These are phyloP conservation scores for Eulemur rufifrons DNA, from an alignment of 2,113 vertebrate genomes.

Conservation along the genomic window DNA sequence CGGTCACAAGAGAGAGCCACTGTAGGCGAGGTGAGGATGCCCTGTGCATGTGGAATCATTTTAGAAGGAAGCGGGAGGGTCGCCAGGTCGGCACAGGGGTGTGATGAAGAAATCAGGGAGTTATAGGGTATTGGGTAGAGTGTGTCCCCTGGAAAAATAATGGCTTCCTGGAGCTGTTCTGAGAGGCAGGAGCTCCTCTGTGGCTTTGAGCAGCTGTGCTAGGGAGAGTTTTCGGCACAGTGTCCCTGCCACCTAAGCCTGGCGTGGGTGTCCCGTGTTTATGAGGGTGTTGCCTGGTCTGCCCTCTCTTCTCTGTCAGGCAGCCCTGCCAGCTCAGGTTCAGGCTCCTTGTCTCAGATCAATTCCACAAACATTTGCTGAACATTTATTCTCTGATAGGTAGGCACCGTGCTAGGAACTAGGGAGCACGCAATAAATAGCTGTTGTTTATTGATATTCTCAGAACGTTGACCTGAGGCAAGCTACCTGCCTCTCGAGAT, in stretches of 20 bases:
- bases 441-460: background rate
- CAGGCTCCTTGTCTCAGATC: slow-evolving; percentile 25
- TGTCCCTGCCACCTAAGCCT: background rate
- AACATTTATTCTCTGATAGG: slow-evolving; percentile 9
- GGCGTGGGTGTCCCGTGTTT: background rate
- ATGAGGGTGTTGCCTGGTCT: background rate
- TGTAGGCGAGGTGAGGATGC: background rate
- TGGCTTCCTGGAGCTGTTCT: background rate
- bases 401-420: background rate
- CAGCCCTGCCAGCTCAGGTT: background rate
- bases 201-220: background rate
- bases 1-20: background rate
- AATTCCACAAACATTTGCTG: slow-evolving; percentile 57
- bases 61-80: background rate
- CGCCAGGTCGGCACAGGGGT: background rate
- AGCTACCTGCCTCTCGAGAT: background rate
- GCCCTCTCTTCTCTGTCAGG: background rate
- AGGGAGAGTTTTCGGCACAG: background rate
- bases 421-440: background rate
- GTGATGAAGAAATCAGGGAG: background rate
- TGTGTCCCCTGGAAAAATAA: background rate
- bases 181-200: background rate
- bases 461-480: background rate
- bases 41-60: background rate
- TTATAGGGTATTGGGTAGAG: background rate